These are phyloP conservation scores for Schrankia costaestrigalis DNA, from an alignment of 2,888 invertebrate genomes.

Conservation along the genomic window DNA sequence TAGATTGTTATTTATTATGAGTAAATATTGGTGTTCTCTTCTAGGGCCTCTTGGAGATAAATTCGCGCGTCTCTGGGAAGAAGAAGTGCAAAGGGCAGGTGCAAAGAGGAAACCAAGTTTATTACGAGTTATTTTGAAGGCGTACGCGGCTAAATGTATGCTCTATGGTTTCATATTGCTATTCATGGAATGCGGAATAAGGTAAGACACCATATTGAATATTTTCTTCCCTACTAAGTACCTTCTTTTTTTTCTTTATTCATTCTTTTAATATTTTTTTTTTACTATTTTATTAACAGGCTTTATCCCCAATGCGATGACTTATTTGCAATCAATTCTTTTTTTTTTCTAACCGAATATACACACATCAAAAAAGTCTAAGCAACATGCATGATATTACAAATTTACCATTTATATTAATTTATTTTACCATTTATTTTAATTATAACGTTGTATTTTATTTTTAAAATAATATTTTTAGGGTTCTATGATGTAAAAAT, in stretches of 20 bases:
- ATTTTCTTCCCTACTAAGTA: no score
- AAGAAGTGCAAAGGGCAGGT: constrained; percentile 62
- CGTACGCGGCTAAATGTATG: constrained; percentile 82
- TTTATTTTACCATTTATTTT: no score
- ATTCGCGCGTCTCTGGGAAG: constrained; percentile 77
- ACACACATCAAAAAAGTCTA: neutral
- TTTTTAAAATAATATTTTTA: no score
- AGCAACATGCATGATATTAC: neutral
- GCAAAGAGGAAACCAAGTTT: constrained; percentile 79
- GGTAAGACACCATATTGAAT: constrained; percentile 55
- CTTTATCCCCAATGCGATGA: no score
- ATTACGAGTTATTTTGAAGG: constrained; percentile 74
- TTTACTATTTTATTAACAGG: no score
- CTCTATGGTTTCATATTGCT: constrained; percentile 80
- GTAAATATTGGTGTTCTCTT: constrained; percentile 3
- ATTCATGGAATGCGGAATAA: constrained; percentile 82
- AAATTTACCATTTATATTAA: no score
- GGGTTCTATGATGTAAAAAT: no score
- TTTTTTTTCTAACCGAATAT: neutral
- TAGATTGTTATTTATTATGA: neutral
- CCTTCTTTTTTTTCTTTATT: no score
- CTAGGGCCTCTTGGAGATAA: constrained; percentile 73
- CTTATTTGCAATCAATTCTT: no score
- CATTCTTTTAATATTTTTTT: no score
- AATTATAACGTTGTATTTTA: no score